Evolutionary conservation across 2,888 invertebrate genomes (phyloP).

Genomic region (Aplocera efformata): DNA sequence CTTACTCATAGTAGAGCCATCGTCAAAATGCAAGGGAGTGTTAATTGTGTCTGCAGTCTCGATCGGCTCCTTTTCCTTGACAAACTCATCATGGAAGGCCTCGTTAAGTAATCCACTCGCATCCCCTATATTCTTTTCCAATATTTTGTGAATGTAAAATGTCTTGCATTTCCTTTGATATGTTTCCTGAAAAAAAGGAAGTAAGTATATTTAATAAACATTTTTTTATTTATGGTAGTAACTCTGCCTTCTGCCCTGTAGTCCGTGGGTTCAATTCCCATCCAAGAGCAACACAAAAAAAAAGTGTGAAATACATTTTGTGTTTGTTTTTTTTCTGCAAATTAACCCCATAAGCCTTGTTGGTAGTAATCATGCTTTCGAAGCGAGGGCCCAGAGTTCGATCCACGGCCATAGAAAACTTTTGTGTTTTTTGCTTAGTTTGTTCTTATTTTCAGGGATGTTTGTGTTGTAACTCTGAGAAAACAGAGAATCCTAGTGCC

Average conservation of each 20-base stretch:
- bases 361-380: no score
- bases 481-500: no score
- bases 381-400: no score
- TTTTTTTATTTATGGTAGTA: no score
- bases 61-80: slow-evolving; percentile 44
- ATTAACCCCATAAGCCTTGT: no score
- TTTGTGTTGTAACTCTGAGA: no score
- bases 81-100: slow-evolving; percentile 58
- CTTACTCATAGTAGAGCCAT: slow-evolving; percentile 66
- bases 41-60: slow-evolving; percentile 55
- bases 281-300: no score
- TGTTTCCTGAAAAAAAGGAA: slow-evolving; percentile 83
- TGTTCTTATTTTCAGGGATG: no score
- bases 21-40: slow-evolving; percentile 66
- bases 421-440: no score
- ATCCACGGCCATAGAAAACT: no score
- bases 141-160: slow-evolving; percentile 80
- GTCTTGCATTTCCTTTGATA: slow-evolving; percentile 87
- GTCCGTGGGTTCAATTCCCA: background rate
- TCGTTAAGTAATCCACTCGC: slow-evolving; percentile 68
- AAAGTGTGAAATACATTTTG: no score
- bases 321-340: no score
- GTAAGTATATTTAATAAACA: slow-evolving; percentile 3
- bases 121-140: slow-evolving; percentile 72
- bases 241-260: background rate